Evolutionary conservation across 2,888 invertebrate genomes (phyloP).

Genomic region (Scaptomyza flava): DNA sequence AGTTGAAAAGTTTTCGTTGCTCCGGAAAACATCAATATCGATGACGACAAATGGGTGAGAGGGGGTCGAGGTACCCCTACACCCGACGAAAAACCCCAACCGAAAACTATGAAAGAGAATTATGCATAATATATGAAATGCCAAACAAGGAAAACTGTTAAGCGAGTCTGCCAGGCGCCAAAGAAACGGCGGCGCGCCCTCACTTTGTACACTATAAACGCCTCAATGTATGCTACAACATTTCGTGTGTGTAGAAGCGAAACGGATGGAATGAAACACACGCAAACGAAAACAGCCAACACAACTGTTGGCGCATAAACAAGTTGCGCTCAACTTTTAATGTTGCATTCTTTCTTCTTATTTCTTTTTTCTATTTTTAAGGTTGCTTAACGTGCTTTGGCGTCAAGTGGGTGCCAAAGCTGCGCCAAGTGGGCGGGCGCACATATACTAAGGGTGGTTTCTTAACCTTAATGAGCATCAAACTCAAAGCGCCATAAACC

Average conservation of each 20-base stretch:
- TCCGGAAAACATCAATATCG: slow-evolving; percentile 39
- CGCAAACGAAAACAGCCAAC: not conserved
- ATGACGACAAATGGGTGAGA: slow-evolving; percentile 33
- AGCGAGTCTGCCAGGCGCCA: slow-evolving; percentile 54
- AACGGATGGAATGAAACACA: slow-evolving; percentile 32
- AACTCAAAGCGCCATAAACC: slow-evolving; percentile 65
- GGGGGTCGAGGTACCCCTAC: no score
- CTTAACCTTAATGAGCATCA: slow-evolving; percentile 69
- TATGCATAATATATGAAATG: slow-evolving; percentile 64
- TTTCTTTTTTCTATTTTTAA: slow-evolving; percentile 9
- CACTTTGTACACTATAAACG: slow-evolving; percentile 32
- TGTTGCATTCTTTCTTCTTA: slow-evolving; percentile 55
- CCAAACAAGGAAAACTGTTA: slow-evolving; percentile 18
- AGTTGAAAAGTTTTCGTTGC: slow-evolving; percentile 42
- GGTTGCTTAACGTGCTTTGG: not conserved
- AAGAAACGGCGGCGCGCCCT: slow-evolving; percentile 4
- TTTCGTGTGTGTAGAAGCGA: slow-evolving; percentile 14
- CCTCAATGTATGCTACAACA: slow-evolving; percentile 47
- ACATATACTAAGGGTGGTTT: slow-evolving; percentile 41
- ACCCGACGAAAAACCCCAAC: slow-evolving; percentile 34
- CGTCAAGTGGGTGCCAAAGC: slow-evolving; percentile 42
- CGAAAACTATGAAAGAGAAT: slow-evolving; percentile 47
- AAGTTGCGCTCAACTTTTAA: slow-evolving; percentile 68
- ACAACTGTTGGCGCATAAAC: slow-evolving; percentile 65
- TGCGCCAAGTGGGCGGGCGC: slow-evolving; percentile 27